Evolutionary conservation across 1,140 invertebrate genomes (phyloP).

Genomic region (Sinonovacula constricta): DNA sequence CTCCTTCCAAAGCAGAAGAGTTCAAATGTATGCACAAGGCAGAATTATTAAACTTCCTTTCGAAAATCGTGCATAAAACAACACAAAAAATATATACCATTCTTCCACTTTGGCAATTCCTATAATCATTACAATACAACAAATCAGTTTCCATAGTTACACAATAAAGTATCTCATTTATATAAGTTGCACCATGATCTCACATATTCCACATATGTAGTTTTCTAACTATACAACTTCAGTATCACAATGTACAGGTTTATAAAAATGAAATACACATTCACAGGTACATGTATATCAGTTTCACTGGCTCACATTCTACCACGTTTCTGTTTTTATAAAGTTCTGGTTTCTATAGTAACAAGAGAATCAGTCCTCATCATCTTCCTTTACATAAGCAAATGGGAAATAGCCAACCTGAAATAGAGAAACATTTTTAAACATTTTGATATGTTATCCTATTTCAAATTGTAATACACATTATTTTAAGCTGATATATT

Average conservation of each 20-base stretch:
- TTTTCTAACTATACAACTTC: neutral
- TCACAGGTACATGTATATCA: neutral
- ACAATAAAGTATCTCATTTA: neutral
- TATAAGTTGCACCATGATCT: neutral
- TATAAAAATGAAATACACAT: neutral
- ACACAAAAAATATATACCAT: too few relatives aligned
- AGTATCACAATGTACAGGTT: neutral
- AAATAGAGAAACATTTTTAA: constrained; percentile 48
- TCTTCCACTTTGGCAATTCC: too few relatives aligned
- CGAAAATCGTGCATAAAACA: too few relatives aligned
- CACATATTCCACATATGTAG: neutral
- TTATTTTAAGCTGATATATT: too few relatives aligned
- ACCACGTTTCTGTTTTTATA: neutral
- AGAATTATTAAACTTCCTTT: too few relatives aligned
- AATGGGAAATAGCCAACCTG: constrained; percentile 77
- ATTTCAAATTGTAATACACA: too few relatives aligned
- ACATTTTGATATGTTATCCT: too few relatives aligned
- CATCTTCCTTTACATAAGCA: constrained; percentile 76
- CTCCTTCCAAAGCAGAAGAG: too few relatives aligned
- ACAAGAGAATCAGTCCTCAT: constrained; percentile 56
- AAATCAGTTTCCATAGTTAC: neutral
- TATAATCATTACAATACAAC: too few relatives aligned
- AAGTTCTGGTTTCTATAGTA: neutral
- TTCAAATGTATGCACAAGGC: too few relatives aligned
- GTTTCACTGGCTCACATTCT: neutral